These are phyloP conservation scores for Thymelicus lineola DNA, from an alignment of 2,888 invertebrate species.

Conservation along the genomic window DNA sequence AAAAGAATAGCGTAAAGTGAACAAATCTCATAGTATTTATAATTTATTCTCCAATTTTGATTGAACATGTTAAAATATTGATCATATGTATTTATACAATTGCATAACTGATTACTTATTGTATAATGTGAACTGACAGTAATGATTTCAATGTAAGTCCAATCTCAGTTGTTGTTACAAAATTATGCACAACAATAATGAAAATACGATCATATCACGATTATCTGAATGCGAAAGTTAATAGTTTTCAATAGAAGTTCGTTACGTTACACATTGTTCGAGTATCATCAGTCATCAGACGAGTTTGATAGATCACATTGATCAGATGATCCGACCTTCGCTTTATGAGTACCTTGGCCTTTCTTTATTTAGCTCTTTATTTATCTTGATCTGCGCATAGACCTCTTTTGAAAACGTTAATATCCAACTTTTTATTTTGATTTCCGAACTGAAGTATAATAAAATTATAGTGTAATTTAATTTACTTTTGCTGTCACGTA, in stretches of 20 bases:
- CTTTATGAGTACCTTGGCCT: constrained; percentile 33
- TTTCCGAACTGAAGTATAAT: too few relatives aligned
- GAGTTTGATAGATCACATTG: constrained; percentile 33
- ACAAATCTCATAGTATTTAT: too few relatives aligned
- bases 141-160: constrained; percentile 10
- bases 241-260: constrained; percentile 31
- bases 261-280: constrained; percentile 33
- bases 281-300: constrained; percentile 29
- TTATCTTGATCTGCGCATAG: neutral
- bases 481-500: neutral
- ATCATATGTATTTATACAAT: too few relatives aligned
- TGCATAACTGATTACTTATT: too few relatives aligned
- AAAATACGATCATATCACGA: constrained; percentile 4
- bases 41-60: too few relatives aligned
- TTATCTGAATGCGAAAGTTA: constrained; percentile 34
- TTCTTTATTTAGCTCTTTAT: constrained; percentile 20
- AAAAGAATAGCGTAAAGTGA: too few relatives aligned
- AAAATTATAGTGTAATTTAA: neutral
- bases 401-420: neutral
- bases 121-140: neutral
- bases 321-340: constrained; percentile 18
- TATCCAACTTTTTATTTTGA: neutral
- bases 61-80: too few relatives aligned
- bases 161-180: constrained; percentile 1
- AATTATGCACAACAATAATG: constrained; percentile 14